Evolutionary conservation across 1,140 invertebrate genomes (phyloP).

Genomic region (Ostrea edulis): DNA sequence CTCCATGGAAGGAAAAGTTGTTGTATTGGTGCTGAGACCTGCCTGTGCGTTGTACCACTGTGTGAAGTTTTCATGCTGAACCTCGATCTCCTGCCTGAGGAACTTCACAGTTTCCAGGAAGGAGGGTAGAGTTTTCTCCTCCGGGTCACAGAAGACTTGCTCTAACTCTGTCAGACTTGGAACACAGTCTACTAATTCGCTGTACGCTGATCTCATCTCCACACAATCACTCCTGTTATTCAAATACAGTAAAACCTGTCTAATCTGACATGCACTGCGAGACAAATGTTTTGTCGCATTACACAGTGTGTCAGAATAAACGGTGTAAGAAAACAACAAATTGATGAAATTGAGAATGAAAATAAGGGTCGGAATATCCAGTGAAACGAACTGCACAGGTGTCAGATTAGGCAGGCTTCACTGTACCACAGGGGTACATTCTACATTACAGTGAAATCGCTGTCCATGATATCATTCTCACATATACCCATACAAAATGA

Average conservation of each 20-base stretch:
- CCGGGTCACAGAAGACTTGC: slow-evolving; percentile 3
- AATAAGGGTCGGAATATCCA: too few species aligned
- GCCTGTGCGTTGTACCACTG: neutral
- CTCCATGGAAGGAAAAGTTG: neutral
- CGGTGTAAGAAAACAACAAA: too few species aligned
- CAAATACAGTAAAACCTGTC: neutral
- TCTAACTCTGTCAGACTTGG: neutral
- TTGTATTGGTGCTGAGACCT: neutral
- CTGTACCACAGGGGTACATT: too few species aligned
- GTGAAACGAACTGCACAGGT: too few species aligned
- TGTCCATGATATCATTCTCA: too few species aligned
- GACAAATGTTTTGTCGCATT: too few species aligned
- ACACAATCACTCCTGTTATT: neutral
- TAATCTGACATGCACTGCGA: too few species aligned
- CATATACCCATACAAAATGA: too few species aligned
- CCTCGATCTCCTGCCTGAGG: neutral
- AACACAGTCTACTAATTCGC: neutral
- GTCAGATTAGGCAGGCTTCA: too few species aligned
- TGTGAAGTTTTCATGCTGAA: neutral
- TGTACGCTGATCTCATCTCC: neutral
- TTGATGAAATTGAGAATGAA: too few species aligned
- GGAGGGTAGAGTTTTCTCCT: neutral
- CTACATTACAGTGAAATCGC: too few species aligned
- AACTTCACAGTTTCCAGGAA: slow-evolving; percentile 15
- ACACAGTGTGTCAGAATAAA: too few species aligned